Conservation (phyloP, 2,888 invertebrate genomes). For the Barypeithes pellucidus region DNA sequence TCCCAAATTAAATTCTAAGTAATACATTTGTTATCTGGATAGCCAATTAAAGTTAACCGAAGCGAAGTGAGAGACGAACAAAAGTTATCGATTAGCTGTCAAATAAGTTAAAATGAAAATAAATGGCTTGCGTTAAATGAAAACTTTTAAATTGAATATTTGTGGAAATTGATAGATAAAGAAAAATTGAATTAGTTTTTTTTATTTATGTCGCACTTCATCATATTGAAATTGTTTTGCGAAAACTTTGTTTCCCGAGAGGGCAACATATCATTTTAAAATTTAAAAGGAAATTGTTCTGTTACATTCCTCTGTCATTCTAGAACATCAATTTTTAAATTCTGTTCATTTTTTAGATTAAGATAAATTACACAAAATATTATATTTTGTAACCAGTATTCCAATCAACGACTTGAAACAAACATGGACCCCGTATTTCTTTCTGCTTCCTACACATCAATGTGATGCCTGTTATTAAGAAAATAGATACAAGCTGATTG, state of each 20-base stretch:
- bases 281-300: constrained; percentile 8
- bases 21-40: constrained; percentile 57
- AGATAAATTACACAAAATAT: too few species aligned
- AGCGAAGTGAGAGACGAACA: constrained; percentile 40
- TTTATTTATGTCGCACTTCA: constrained; percentile 41
- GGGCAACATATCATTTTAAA: constrained; percentile 27
- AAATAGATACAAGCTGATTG: too few species aligned
- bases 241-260: constrained; percentile 22
- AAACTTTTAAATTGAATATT: constrained; percentile 54
- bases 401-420: too few species aligned
- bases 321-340: background rate
- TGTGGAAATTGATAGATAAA: constrained; percentile 45
- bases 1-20: constrained; percentile 54
- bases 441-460: too few species aligned
- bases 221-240: constrained; percentile 35
- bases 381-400: too few species aligned
- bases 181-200: constrained; percentile 41
- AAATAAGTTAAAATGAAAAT: constrained; percentile 48
- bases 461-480: too few species aligned
- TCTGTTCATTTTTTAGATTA: too few species aligned
- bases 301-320: background rate
- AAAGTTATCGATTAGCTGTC: constrained; percentile 47
- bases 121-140: constrained; percentile 49
- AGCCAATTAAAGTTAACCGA: constrained; percentile 50
- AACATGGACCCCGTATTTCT: too few species aligned